Evolutionary conservation across 92 coral and sea anemone genomes (phyloP).

Genomic region (Actinernus sp.): DNA sequence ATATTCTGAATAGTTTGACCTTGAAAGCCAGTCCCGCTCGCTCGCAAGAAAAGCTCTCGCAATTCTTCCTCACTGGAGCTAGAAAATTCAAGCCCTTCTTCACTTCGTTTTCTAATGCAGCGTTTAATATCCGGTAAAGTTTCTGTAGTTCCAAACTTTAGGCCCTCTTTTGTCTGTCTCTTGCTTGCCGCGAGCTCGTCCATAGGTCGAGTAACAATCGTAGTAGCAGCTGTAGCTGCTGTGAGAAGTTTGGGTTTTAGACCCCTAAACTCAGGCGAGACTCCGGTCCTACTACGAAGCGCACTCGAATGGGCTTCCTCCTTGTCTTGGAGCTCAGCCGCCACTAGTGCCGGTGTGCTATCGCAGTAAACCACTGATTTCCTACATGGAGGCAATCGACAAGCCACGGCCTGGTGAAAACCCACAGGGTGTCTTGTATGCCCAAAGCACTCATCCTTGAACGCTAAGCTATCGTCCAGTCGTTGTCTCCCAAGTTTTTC

Average conservation of each 20-base stretch:
- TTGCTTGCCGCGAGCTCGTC: background rate
- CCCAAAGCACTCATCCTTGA: background rate
- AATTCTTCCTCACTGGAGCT: constrained; percentile 57
- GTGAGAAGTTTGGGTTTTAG: background rate
- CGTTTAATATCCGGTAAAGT: background rate
- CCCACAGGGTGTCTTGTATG: too few species aligned
- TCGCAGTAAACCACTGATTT: background rate
- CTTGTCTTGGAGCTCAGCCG: background rate
- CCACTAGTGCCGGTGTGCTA: too few species aligned
- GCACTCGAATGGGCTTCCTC: background rate
- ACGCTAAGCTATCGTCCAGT: background rate
- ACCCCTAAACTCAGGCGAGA: background rate
- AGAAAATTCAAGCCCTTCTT: constrained; percentile 40
- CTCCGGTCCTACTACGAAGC: background rate
- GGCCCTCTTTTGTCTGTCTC: background rate
- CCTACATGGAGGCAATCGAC: background rate
- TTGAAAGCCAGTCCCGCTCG: background rate
- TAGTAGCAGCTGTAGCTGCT: background rate
- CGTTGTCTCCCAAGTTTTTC: background rate
- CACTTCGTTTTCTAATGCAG: background rate
- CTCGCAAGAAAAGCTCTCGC: constrained; percentile 18
- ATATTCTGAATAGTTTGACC: background rate
- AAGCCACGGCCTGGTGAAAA: background rate
- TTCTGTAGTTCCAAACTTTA: background rate
- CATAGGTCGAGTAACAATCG: background rate